Percentiles rank a stretch among this genome's conserved stretches.
Conservation (phyloP, 1,140 invertebrate genomes). For the Macrotrachela quadricornifera region DNA sequence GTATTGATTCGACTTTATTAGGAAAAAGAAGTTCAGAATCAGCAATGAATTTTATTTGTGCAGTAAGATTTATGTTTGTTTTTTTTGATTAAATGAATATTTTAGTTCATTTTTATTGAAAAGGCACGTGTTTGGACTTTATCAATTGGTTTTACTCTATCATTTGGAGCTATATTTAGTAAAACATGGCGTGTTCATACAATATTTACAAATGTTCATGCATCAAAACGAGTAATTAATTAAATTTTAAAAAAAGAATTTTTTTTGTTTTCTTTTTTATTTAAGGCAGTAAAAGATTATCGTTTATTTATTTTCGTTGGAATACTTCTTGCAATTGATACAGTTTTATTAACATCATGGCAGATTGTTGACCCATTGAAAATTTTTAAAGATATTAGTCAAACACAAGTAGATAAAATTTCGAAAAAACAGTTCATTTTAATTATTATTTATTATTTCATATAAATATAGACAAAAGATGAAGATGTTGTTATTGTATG, state of each 20-base stretch:
- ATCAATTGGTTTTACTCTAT: constrained; percentile 91
- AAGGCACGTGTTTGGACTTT: constrained; percentile 67
- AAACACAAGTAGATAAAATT: no score
- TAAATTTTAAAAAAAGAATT: no score
- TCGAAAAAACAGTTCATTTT: no score
- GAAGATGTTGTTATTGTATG: no score
- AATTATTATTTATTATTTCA: no score
- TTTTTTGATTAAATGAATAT: no score
- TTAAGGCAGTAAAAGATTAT: constrained; percentile 81
- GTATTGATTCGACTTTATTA: constrained; percentile 65
- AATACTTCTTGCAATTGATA: constrained; percentile 63
- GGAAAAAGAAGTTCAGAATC: no score
- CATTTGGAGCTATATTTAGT: constrained; percentile 97
- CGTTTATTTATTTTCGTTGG: constrained; percentile 90
- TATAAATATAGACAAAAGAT: no score
- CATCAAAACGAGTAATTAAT: constrained; percentile 53
- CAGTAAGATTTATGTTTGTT: no score
- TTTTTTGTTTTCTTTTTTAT: constrained; percentile 16
- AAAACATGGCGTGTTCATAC: constrained; percentile 96
- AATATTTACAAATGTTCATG: constrained; percentile 87
- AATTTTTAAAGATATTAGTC: constrained; percentile 34
- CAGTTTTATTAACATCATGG: constrained; percentile 88
- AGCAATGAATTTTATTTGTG: no score
- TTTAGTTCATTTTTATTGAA: constrained; percentile 10
- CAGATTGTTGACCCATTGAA: constrained; percentile 87